phyloP scores from a whole-genome alignment of 2,113 vertebrate genomes.

The Sula dactylatra region DNA sequence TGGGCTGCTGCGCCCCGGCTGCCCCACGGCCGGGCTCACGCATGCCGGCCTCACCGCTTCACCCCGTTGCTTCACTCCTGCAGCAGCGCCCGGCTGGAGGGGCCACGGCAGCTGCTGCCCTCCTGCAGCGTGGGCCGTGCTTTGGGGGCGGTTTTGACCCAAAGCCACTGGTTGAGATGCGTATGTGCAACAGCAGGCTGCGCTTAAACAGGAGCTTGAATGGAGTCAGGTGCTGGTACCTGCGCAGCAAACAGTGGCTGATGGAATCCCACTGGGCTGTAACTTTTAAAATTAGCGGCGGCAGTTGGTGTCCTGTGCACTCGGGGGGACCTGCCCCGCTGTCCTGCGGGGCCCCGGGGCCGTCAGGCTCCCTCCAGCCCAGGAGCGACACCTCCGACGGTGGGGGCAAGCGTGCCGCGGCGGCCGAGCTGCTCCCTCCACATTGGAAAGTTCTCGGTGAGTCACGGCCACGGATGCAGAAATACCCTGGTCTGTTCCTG shows the following conservation, averaged over 20 bases:
- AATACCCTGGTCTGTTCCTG: neutral
- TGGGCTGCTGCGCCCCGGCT: neutral
- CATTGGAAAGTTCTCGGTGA: constrained; percentile 49
- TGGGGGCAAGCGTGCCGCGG: neutral
- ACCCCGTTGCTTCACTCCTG: neutral
- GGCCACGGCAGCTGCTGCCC: neutral
- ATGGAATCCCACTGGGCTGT: neutral
- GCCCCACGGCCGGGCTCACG: neutral
- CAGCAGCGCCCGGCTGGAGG: neutral
- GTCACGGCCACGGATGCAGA: neutral
- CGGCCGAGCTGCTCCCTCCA: neutral
- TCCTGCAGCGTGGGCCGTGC: neutral
- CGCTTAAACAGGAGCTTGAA: neutral
- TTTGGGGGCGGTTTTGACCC: neutral
- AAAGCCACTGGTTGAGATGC: neutral
- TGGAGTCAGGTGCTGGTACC: neutral
- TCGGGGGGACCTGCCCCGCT: fast-evolving
- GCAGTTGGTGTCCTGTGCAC: neutral
- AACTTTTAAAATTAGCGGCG: neutral
- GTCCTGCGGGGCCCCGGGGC: neutral
- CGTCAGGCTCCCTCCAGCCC: neutral
- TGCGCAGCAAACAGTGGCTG: neutral
- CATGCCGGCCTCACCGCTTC: neutral
- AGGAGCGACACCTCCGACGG: fast-evolving
- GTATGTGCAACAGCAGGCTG: neutral